These are phyloP conservation scores for Pecten maximus DNA, from an alignment of 2,888 invertebrate genomes.

Conservation along the genomic window DNA sequence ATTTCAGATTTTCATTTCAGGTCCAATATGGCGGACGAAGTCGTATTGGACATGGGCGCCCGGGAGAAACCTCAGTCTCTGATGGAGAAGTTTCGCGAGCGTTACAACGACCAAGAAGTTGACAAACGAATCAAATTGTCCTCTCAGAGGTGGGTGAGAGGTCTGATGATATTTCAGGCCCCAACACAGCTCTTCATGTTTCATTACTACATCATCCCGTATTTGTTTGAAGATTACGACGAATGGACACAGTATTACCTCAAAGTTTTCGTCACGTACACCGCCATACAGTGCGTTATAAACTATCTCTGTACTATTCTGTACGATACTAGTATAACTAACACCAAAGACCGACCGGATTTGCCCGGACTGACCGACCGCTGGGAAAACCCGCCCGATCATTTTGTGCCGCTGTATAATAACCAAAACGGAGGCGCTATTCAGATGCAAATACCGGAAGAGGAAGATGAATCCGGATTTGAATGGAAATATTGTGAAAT, in stretches of 20 bases:
- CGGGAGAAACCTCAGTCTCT: neutral
- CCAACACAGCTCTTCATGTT: slow-evolving; percentile 58
- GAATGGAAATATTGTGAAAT: slow-evolving; percentile 61
- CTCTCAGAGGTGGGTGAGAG: slow-evolving; percentile 43
- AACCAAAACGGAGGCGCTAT: slow-evolving; percentile 31
- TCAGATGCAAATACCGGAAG: slow-evolving; percentile 41
- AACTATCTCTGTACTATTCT: slow-evolving; percentile 61
- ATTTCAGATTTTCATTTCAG: neutral
- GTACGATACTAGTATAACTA: slow-evolving; percentile 51
- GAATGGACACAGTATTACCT: slow-evolving; percentile 62
- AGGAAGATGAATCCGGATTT: slow-evolving; percentile 41
- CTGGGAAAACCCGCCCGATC: slow-evolving; percentile 51
- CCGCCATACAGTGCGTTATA: slow-evolving; percentile 49
- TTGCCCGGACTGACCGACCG: slow-evolving; percentile 31
- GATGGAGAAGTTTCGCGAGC: slow-evolving; percentile 42
- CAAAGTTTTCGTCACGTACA: slow-evolving; percentile 58
- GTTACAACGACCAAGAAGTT: slow-evolving; percentile 37
- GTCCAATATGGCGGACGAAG: neutral
- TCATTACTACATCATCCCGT: slow-evolving; percentile 55
- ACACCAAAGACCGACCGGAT: slow-evolving; percentile 47
- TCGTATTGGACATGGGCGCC: neutral
- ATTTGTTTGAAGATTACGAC: slow-evolving; percentile 56
- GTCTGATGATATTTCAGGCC: slow-evolving; percentile 55
- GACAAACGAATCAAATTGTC: neutral
- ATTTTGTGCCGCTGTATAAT: slow-evolving; percentile 39